These are phyloP conservation scores for Emydura subglobosa DNA, from an alignment of 2,113 vertebrate species.

Conservation along the genomic window DNA sequence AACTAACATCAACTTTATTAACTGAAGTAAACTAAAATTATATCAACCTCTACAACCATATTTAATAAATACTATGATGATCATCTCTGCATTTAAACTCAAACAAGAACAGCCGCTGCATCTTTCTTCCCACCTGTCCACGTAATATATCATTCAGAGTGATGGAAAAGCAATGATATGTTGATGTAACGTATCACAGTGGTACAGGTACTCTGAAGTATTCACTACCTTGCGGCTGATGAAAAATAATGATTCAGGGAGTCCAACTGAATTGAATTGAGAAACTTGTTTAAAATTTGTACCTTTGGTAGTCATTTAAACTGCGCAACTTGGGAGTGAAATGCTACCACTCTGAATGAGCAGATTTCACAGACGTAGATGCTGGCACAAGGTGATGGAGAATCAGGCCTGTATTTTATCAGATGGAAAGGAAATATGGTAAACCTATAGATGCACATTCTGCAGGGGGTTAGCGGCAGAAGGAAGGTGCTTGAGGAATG, in stretches of 20 bases:
- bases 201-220: accelerated
- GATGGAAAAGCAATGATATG: neutral
- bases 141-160: neutral
- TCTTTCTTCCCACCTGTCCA: neutral
- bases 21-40: neutral
- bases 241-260: neutral
- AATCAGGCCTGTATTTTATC: neutral
- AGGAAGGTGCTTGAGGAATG: neutral
- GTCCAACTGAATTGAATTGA: neutral
- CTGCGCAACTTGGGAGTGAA: neutral
- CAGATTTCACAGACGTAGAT: neutral
- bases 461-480: neutral
- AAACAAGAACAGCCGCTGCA: neutral
- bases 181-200: accelerated
- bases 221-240: neutral
- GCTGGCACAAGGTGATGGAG: neutral
- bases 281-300: neutral
- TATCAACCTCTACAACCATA: neutral
- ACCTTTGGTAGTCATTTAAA: neutral
- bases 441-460: neutral
- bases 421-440: neutral
- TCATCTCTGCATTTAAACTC: neutral
- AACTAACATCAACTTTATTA: neutral
- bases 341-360: neutral
- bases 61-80: neutral